Base-by-base conservation (phyloP, 2,113 vertebrate genomes). In the Bubo bubo region DNA sequence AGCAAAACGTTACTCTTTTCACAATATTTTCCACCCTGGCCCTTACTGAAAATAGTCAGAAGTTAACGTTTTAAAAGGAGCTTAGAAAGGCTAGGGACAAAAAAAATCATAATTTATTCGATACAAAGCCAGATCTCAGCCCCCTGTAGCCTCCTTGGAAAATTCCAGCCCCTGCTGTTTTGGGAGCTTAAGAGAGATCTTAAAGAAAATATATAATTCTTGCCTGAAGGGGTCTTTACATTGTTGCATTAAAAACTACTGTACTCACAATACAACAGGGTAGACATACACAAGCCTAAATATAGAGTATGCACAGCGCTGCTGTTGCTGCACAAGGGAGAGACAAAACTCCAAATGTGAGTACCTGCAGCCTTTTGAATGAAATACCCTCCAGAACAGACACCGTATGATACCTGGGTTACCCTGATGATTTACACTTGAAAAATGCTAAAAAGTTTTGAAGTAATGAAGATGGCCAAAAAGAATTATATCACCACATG, bases 221-320 rank as follows among this genome's bases (percentile, higher is more conserved):
- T 80, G 35, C 8, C 37, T 84, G 68, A 55, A 75, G 49, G 18
- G 62, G 14, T 76, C 24, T 63, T 89, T 37, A 30, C 3, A 1
- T 55, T 63, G 63, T 41, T 63, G 37, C 8, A 35, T 63, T 68
- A 37, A 47, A 76, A 93, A 63, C 18, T 86, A 24, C 13, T 30
- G 12, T 63, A 32, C 4, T 64, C 37, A 62, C 12, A 79, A 30
- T 71, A 39, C 10, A 47, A 11, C 8, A 35, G 11, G 47, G n/a
- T 27, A 58, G 43, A 70, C 21, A 86, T 32, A 52, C 21, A 58
- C 11, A 49, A 55, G 62, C 35, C 71, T 58, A 79, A 88, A 79
- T 10, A n/a, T 2, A 28, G 16, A 45, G 9, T 19, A 7, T 1
- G 1, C 2, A 32, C 8, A 27, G 22, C 30, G 14, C 34, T 72